Base-by-base conservation (phyloP, 1,140 invertebrate genomes). In the Zaprionus tsacasi region DNA sequence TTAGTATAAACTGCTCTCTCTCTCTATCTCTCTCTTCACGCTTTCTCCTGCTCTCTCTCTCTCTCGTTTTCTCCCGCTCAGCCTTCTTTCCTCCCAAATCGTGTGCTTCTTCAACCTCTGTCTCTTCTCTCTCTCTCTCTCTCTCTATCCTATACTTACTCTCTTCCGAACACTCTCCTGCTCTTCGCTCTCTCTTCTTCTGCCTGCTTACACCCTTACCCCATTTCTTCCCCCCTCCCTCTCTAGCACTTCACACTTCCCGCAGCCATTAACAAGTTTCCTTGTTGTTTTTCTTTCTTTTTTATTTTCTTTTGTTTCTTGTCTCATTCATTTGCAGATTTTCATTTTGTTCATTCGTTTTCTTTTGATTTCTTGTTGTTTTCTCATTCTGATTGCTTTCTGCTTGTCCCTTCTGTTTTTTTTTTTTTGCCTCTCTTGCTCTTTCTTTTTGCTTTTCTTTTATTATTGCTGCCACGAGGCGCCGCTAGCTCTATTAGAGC, bases 341-440 rank as follows among this genome's bases (percentile, higher is more conserved):
- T 65, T 45, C 36, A 25, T 43, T 61, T 35, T 21, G 27, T n/a
- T 61, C 33, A 0, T 33, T 17, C 7, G 15, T 40, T 38, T 40
- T 56, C n/a, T 66, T 45, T 66, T 36, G 25, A 52, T 35, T 35
- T 25, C 25, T 30, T 30, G 43, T 35, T 61, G 54, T 67, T 67
- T 48, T 35, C 12, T 10, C 56, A 48, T n/a, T 30, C 35, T 67
- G 64, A 67, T 67, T 61, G 67, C 48, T 70, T 70, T 69, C 45
- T 35, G 45, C 33, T 6, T 35, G 17, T 11, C 38, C 12, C 38
- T 40, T 40, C 33, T 21, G 33, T 12, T 61, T 35, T 40, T 61
- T 36, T 6, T 21, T 21, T 21, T 1, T 21, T 21, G n/a, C n/a
- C 21, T 21, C 21, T 2, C 21, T 21, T 21, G 1, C 21, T 21